Conservation (phyloP, 2,113 vertebrate species). For the Prionailurus bengalensis region DNA sequence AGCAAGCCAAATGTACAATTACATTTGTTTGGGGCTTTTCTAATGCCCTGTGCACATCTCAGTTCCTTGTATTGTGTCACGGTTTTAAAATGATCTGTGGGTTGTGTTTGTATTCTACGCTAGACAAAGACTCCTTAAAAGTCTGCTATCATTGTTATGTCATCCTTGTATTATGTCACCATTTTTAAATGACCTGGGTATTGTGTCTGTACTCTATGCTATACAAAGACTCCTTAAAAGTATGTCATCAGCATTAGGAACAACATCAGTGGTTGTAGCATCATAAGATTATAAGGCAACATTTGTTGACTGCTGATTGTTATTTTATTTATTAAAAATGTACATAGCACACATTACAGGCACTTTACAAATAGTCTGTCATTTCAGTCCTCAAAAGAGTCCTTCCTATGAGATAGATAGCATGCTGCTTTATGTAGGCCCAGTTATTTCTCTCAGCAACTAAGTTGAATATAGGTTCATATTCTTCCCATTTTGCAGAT, state of each 20-base stretch:
- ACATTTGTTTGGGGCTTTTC: background rate
- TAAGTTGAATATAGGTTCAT: background rate
- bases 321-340: background rate
- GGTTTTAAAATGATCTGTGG: background rate
- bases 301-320: background rate
- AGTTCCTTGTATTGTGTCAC: background rate
- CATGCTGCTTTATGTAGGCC: background rate
- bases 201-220: background rate
- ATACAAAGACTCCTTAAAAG: background rate
- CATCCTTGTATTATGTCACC: background rate
- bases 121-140: background rate
- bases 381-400: background rate
- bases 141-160: background rate
- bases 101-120: background rate
- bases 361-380: background rate
- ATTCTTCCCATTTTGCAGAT: background rate
- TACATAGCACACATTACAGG: background rate
- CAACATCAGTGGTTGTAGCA: too few species aligned
- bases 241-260: background rate
- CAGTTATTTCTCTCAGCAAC: background rate
- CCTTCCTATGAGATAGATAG: background rate
- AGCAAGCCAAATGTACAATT: background rate
- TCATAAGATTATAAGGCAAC: background rate
- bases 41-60: background rate
- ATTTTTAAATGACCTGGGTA: background rate